Evolutionary conservation across 2,797 vertebrate species (phyloP), one percentile per base, ranked within the genome.

Genomic region (Microctenopoma lineatum): DNA sequence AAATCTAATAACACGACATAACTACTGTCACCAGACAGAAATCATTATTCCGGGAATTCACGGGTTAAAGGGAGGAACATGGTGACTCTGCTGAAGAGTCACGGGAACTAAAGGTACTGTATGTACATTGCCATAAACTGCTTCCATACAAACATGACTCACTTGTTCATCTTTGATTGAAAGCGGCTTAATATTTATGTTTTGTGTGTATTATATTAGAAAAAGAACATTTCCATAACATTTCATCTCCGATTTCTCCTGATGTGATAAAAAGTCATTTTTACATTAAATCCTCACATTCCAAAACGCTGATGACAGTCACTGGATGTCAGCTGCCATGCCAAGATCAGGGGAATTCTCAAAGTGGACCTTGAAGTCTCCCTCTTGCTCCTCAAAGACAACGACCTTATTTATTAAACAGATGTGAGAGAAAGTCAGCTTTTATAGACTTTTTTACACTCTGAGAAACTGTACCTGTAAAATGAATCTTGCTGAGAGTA

Each of bases 331-430:
- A 34, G 94, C 93, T 51, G 91, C 94, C 92, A 96, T 95, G 71
- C 97, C 97, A 0, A 98, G 88, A n/a, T 94, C 93, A 8, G 96
- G 93, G 0, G 84, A 87, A 15, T 96, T 94, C 0, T 95, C 94
- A 73, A 96, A 97, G 25, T 94, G 92, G 59, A 98, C 80, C 50
- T 94, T 91, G 25, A 91, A 90, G 70, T 97, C 96, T 0, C 93
- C 94, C 14, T 93, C 93, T 59, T 88, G 91, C 76, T 99, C 97
- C 75, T 99, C 97, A 14, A 98, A 98, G 59, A 97, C 85, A 21
- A 96, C 92, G 36, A 98, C 86, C 97, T 98, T 81, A 61, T 74
- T 69, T 18, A 69, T 60, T 51, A 26, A 60, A 77, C 5, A 82
- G 13, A 59, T 9, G 4, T 4, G 16, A 48, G 32, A 72, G 14